A percentile compares a stretch with the other conserved stretches of the same genome.
These are phyloP conservation scores for Antidorcas marsupialis DNA, from an alignment of 2,113 vertebrate genomes.

Conservation along the genomic window DNA sequence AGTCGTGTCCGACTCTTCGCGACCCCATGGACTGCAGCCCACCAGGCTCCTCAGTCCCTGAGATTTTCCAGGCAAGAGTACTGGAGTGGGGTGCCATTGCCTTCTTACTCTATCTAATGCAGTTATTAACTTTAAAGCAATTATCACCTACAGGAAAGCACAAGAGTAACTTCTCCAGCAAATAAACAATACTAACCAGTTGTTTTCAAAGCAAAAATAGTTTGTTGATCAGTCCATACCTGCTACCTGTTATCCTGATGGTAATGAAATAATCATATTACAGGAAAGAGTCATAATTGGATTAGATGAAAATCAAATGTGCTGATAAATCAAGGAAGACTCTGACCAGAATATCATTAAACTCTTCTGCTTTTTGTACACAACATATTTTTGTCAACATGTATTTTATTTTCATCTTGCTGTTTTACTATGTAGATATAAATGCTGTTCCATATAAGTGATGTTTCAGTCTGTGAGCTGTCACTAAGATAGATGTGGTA, in stretches of 20 bases:
- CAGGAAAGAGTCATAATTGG: neutral
- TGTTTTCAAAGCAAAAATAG: neutral
- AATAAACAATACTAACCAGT: neutral
- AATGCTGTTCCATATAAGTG: neutral
- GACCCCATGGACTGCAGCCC: too few relatives aligned
- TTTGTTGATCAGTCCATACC: neutral
- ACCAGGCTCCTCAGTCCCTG: too few relatives aligned
- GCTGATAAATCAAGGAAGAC: neutral
- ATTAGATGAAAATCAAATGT: neutral
- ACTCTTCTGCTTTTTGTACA: neutral
- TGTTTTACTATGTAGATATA: neutral
- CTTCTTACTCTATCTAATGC: neutral
- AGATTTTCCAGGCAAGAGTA: too few relatives aligned
- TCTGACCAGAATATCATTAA: neutral
- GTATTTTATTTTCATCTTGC: neutral
- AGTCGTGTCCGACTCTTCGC: too few relatives aligned
- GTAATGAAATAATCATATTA: neutral
- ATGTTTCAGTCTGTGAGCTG: neutral
- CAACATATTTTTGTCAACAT: neutral
- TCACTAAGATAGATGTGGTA: neutral
- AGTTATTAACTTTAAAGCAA: neutral
- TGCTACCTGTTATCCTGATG: neutral
- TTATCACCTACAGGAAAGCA: neutral
- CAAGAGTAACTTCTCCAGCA: neutral
- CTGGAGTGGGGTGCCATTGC: too few relatives aligned